phyloP scores from a whole-genome alignment of 2,797 vertebrate genomes.

The Anguilla anguilla region DNA sequence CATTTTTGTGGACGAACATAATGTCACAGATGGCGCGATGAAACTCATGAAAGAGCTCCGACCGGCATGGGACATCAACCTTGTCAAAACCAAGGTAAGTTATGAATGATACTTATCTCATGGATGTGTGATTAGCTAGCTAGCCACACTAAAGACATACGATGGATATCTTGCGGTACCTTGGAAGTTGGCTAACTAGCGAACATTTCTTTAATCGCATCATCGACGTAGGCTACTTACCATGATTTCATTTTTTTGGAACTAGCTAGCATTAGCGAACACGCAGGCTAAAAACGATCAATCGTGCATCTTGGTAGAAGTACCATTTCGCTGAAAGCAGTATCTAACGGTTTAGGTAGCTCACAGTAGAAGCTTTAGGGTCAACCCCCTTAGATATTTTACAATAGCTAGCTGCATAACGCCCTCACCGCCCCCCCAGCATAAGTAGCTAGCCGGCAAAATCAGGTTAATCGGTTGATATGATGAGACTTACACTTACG shows the following conservation, averaged over 20 bases:
- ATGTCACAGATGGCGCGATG: slow-evolving; percentile 84
- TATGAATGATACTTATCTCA: not conserved
- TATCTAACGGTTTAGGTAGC: not conserved
- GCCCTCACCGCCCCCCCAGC: not conserved
- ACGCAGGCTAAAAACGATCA: not conserved
- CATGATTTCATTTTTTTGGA: not conserved
- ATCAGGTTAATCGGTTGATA: not conserved
- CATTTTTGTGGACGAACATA: slow-evolving; percentile 82
- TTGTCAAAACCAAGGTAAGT: slow-evolving; percentile 85
- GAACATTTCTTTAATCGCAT: too few relatives aligned
- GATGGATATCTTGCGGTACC: not conserved
- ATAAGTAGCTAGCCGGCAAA: not conserved
- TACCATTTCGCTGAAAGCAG: not conserved
- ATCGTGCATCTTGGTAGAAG: not conserved
- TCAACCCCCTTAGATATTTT: not conserved
- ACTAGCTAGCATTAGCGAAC: not conserved
- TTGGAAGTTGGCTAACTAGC: not conserved
- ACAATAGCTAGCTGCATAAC: not conserved
- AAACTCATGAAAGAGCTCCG: slow-evolving; percentile 86
- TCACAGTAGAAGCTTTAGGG: not conserved
- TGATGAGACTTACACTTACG: not conserved
- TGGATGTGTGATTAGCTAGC: not conserved
- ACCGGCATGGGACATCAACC: slow-evolving; percentile 79
- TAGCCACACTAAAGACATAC: not conserved
- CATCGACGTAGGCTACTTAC: too few relatives aligned